These are phyloP conservation scores for Trichosurus vulpecula DNA, from an alignment of 2,797 vertebrate genomes.

Conservation along the genomic window DNA sequence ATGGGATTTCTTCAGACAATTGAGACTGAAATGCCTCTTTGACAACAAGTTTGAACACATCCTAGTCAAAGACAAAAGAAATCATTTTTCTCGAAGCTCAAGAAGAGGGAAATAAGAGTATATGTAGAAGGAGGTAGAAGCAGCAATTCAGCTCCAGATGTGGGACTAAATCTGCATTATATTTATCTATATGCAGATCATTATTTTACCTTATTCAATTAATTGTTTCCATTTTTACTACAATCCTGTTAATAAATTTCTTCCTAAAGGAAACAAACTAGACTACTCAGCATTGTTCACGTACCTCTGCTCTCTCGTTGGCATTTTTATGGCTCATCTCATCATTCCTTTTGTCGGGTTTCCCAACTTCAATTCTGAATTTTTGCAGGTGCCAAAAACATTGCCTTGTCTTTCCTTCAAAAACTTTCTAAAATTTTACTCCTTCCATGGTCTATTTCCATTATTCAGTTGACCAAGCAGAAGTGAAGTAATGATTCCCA, in stretches of 20 bases:
- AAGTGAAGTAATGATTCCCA: not conserved
- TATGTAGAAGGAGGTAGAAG: not conserved
- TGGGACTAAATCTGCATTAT: not conserved
- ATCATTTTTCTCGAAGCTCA: conserved; percentile 43
- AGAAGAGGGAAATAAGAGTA: not conserved
- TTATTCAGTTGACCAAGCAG: not conserved
- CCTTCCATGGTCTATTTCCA: not conserved
- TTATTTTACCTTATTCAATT: not conserved
- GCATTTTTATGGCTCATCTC: not conserved
- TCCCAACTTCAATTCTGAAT: not conserved
- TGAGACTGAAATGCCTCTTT: conserved; percentile 78
- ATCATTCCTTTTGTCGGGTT: not conserved
- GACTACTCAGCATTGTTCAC: not conserved
- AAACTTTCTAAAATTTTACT: not conserved
- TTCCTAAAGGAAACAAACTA: not conserved
- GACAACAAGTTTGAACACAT: conserved; percentile 75
- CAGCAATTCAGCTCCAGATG: not conserved
- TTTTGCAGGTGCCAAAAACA: not conserved
- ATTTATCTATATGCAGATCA: not conserved
- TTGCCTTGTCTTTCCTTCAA: not conserved
- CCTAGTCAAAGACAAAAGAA: conserved; percentile 66
- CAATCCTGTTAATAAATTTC: not conserved
- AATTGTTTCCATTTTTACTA: conserved; percentile 3
- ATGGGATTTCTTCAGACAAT: conserved; percentile 62
- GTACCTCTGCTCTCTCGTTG: not conserved